Evolutionary conservation across 2,888 invertebrate species (phyloP), one percentile per base, ranked within the genome.

Genomic region (Phorcus lineatus): DNA sequence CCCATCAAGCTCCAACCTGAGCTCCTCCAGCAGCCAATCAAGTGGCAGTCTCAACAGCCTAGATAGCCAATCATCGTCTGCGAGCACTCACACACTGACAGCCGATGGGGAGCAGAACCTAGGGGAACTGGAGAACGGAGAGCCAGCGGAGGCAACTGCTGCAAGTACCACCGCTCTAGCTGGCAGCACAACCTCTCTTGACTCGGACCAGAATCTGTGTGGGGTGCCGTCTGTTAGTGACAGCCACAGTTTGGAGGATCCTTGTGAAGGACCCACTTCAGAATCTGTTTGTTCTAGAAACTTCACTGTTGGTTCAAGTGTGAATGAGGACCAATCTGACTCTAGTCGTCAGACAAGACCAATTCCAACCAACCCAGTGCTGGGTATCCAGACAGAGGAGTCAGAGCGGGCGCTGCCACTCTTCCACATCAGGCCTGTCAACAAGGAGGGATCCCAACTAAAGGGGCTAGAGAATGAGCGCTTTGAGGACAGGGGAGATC

Each of bases 381-480:
- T 89, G 28, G 89, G 89, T 0, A 84, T 91, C 6, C 89, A 89
- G 81, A 84, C 84, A n/a, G 87, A 86, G 17, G 88, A 90, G 36
- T 78, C 82, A 17, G 90, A 90, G 82, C 86, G 87, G 67, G 79
- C 85, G 2, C 84, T 87, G 13, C 90, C 89, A 17, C 85, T 90
- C 79, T 93, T 93, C 84, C 88, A 86, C 80, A 89, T 93, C 62
- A 89, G 89, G 74, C 92, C 92, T n/a, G 92, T 92, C 70, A 91
- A 90, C 78, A 87, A 88, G 55, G 90, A 90, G 22, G 93, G 92
- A 0, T 80, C 86, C 4, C 90, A 88, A 17, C 78, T 92, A 4
- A 82, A 86, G 24, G 89, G 89, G 17, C 80, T 84, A 13, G 85
- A 86, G 47, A 90, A 90, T 3, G 89, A 90, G 54, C 86, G 89